These are phyloP conservation scores for Pyrgilauda ruficollis DNA, from an alignment of 2,113 vertebrate species.

Conservation along the genomic window DNA sequence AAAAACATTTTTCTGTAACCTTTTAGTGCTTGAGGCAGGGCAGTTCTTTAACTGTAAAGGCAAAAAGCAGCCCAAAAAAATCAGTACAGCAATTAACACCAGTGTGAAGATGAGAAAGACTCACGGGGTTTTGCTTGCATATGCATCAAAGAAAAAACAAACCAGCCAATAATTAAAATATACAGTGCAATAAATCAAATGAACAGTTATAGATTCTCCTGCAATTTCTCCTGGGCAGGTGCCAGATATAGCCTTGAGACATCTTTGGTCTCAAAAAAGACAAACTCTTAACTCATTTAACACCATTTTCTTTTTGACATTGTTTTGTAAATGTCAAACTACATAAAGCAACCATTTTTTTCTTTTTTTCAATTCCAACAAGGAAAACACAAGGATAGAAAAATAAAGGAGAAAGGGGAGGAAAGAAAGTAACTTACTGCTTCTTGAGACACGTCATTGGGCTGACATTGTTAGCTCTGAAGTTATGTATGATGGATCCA, in stretches of 20 bases:
- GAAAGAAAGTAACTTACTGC: conserved; percentile 83
- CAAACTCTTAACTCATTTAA: background rate
- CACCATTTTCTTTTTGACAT: background rate
- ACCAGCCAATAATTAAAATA: background rate
- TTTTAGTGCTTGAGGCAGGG: background rate
- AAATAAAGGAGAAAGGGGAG: background rate
- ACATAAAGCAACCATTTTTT: background rate
- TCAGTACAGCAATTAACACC: background rate
- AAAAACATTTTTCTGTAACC: background rate
- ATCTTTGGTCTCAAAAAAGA: background rate
- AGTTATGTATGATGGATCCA: conserved; percentile 94
- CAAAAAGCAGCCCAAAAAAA: background rate
- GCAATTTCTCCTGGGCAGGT: background rate
- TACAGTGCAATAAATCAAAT: background rate
- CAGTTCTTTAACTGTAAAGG: background rate
- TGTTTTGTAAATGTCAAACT: background rate
- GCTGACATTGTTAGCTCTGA: conserved; percentile 97
- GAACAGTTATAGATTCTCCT: background rate
- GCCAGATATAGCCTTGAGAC: background rate
- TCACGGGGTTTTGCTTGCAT: background rate
- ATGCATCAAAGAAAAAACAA: background rate
- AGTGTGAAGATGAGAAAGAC: background rate
- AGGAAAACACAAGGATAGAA: background rate
- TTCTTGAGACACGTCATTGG: conserved; percentile 99
- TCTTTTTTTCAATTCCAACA: background rate